These are phyloP conservation scores for Nesometra sesokonis DNA, from an alignment of 35 echinoderm and acorn worm species.

Conservation along the genomic window DNA sequence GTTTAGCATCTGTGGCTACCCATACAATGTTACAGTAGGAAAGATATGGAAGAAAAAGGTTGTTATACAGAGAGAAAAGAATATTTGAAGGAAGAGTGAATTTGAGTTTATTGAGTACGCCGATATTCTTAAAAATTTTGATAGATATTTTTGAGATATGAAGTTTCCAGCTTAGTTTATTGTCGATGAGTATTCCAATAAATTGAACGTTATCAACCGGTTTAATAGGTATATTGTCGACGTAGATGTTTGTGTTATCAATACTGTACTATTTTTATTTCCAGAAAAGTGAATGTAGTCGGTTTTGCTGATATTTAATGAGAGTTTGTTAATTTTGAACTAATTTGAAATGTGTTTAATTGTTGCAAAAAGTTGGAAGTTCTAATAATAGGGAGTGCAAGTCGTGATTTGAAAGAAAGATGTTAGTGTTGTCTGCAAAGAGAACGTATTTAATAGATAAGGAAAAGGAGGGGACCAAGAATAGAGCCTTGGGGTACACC, in stretches of 20 bases:
- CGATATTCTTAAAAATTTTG: neutral
- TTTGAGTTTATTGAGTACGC: neutral
- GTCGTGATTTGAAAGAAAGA: neutral
- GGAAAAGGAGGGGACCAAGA: constrained; percentile 12
- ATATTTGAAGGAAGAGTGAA: neutral
- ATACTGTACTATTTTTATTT: neutral
- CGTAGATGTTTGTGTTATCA: neutral
- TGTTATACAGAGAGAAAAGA: neutral
- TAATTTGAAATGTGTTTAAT: neutral
- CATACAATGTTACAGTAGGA: neutral
- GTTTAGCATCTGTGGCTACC: neutral
- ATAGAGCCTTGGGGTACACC: constrained; percentile 14
- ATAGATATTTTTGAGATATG: neutral
- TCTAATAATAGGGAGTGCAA: neutral
- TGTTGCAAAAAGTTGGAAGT: neutral
- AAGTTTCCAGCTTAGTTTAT: neutral
- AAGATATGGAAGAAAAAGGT: neutral
- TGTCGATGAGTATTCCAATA: neutral
- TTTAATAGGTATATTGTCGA: neutral
- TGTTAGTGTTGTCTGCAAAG: neutral
- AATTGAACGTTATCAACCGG: neutral
- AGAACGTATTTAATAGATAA: neutral
- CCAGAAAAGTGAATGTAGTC: neutral
- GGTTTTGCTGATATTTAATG: neutral
- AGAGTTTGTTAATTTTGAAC: neutral